Evolutionary conservation across 1,140 invertebrate genomes (phyloP), one percentile per base, ranked within the genome.

Genomic region (Aleiodes sp.): DNA sequence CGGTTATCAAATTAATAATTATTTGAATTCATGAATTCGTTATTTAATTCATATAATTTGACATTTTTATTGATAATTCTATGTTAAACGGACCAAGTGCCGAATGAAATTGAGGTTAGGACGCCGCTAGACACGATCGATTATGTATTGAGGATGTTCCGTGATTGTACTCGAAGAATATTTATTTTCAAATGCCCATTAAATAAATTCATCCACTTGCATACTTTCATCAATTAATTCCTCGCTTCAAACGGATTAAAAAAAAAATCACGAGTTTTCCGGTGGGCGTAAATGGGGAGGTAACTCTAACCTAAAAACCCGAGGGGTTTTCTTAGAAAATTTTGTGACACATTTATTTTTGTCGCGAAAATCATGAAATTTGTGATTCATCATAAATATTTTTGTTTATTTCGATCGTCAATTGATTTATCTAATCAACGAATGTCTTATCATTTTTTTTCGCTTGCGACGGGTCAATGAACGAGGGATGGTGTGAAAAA

Each of bases 81-180:
- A 24, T 9, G 9, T 1, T 29, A 26, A 43, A 64, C 14, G 37
- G 10, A 26, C 8, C 6, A 63, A 31, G 35, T 57, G 35, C 10
- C 28, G 24, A 37, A n/a, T 14, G 9, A 26, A 52, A 68, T 62
- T 68, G 66, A 68, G 66, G 66, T 68, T 68, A 68, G 59, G 41
- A 31, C 41, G 66, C 52, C 66, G 31, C 59, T 33, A 37, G 37
- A 21, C 21, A 39, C 65, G 65, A 68, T 68, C 65, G 65, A 68
- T 68, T 68, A 19, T 37, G 21, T 68, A 60, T 68, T 52, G 26
- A 33, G 52, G 26, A 66, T 28, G 28, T 65, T 33, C 9, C 52
- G 33, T 59, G 28, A 57, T 31, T 31, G 59, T 19, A 31, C 31
- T 12, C 7, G n/a, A 1, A 19, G 31, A 61, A 33, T 33, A 10